Base-by-base conservation (phyloP, 1,140 invertebrate genomes). In the Megalonaias nervosa region DNA sequence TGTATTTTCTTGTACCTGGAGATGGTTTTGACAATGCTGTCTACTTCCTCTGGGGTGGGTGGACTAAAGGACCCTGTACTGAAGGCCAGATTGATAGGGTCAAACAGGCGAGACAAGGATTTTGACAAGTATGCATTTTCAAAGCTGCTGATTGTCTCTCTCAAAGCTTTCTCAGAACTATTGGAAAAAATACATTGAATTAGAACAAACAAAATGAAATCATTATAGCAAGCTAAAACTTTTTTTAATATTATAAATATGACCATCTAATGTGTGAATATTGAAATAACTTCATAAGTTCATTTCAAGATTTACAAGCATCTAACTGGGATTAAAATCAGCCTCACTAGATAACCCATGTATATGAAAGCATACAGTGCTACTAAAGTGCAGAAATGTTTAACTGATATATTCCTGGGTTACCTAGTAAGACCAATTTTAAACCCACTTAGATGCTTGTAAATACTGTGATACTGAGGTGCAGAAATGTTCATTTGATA, bases 41-140 rank as follows among this genome's bases (percentile, higher is more conserved):
- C 94, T 70, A 95, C 93, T 88, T 95, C 94, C 82, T 94, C 94
- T 73, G 92, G 91, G 61, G 92, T 92, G 0, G 95, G 94, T 48
- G 89, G 87, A 75, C 88, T 87, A 65, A 87, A 82, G 13, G 94
- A 93, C 21, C 91, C 91, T 59, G 92, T 83, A 38, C 87, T 92
- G 90, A 96, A 97, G 93, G 97, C 96, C 67, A 94, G 93, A 86
- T 97, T 94, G 13, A 97, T 95, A 26, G 96, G 94, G 89, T 97
- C 96, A 81, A 97, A 93, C 2, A 98, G 91, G 66, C 95, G 93
- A 16, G 95, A 95, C 71, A 97, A 92, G 2, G 96, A 97, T 82
- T 94, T 94, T 0, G 95, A 96, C 64, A 98, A 91, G 88, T 97
- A 98, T 1, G 95, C 94, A 87, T 95, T 97, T 91, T 98, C 96